Conservation (phyloP, 1,140 invertebrate species). For the Platyura marginata region DNA sequence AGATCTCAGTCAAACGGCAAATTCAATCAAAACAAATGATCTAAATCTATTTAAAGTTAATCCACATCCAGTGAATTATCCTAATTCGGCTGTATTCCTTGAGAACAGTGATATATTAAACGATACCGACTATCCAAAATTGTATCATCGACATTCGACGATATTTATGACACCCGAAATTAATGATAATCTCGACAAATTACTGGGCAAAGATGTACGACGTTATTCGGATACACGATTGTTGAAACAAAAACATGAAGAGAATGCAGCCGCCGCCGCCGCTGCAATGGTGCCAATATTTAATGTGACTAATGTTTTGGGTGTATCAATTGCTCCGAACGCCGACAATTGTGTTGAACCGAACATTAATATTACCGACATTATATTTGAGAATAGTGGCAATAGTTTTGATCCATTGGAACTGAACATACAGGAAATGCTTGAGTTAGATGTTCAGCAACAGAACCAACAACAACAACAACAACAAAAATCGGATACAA, state of each 20-base stretch:
- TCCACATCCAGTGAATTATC: conserved; percentile 22
- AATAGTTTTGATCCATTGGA: conserved; percentile 25
- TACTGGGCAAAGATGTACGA: conserved; percentile 11
- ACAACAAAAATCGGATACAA: neutral
- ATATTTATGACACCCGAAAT: conserved; percentile 13
- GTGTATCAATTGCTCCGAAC: neutral
- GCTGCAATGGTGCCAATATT: neutral
- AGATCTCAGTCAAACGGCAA: conserved; percentile 9
- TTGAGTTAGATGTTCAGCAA: conserved; percentile 27
- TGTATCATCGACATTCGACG: conserved; percentile 13
- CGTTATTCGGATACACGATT: conserved; percentile 30
- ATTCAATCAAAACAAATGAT: neutral
- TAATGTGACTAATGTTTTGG: conserved; percentile 1
- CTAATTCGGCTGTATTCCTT: conserved; percentile 22
- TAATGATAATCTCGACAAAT: conserved; percentile 10
- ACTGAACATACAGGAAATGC: conserved; percentile 27
- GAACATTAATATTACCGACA: conserved; percentile 8
- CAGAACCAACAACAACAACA: conserved; percentile 1
- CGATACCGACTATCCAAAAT: conserved; percentile 17
- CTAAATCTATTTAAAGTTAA: conserved; percentile 2
- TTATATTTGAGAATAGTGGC: conserved; percentile 22
- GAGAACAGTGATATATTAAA: conserved; percentile 25
- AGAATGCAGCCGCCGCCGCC: conserved; percentile 1
- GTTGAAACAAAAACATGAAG: conserved; percentile 7
- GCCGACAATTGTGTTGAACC: neutral